Evolutionary conservation across 2,797 vertebrate genomes (phyloP).

Genomic region (Protosalanx chinensis): DNA sequence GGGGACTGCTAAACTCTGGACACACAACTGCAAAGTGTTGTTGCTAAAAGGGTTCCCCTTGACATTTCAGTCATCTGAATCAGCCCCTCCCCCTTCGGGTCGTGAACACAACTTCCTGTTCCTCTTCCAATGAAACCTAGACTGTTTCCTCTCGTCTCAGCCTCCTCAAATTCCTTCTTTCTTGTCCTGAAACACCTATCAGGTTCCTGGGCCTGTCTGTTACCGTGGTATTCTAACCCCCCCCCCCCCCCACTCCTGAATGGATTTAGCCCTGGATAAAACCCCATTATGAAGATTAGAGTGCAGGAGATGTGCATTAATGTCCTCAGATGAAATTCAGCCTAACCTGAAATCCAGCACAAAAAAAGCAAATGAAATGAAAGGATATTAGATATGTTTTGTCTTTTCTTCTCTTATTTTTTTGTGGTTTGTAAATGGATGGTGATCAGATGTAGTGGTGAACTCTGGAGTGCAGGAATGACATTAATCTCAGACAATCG

Average conservation of each 20-base stretch:
- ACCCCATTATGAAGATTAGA: conserved; percentile 54
- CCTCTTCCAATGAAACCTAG: not conserved
- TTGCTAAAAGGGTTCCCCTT: too few species aligned
- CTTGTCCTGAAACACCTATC: conserved; percentile 17
- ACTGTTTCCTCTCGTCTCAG: not conserved
- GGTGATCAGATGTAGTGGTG: conserved; percentile 23
- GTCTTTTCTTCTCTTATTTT: not conserved
- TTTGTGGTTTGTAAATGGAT: conserved; percentile 29
- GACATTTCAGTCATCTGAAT: too few species aligned
- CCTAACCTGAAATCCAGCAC: conserved; percentile 45
- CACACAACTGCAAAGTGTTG: too few species aligned
- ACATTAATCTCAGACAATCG: conserved; percentile 28
- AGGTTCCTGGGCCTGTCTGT: conserved; percentile 31
- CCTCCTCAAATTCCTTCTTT: not conserved
- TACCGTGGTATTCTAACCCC: conserved; percentile 24
- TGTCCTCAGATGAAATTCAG: conserved; percentile 38
- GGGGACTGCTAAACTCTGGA: too few species aligned
- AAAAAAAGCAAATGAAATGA: conserved; percentile 48
- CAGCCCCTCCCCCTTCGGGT: too few species aligned
- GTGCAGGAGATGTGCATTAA: conserved; percentile 31
- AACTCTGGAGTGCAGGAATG: conserved; percentile 16
- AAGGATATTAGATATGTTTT: conserved; percentile 23
- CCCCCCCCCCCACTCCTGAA: conserved; percentile 3
- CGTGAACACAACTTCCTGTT: too few species aligned
- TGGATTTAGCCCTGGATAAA: conserved; percentile 34